Evolutionary conservation across 2,888 invertebrate species (phyloP).

Genomic region (Cephus spinipes): DNA sequence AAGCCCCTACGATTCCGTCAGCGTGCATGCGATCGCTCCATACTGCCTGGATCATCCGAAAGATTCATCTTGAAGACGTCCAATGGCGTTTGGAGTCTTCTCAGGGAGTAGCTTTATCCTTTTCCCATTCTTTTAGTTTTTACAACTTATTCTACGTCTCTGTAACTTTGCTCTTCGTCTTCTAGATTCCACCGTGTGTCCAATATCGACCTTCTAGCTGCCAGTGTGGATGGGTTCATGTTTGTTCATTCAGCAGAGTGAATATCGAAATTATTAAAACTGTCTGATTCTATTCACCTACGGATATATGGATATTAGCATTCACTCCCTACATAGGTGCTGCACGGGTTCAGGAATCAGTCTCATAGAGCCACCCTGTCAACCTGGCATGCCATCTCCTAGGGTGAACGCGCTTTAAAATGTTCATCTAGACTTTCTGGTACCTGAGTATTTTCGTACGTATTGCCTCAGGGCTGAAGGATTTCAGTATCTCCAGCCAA

Average conservation of each 20-base stretch:
- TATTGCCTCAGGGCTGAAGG: background rate
- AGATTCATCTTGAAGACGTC: conserved; percentile 8
- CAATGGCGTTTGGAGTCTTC: background rate
- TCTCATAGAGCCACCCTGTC: background rate
- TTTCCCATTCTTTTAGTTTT: background rate
- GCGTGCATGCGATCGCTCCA: conserved; percentile 44
- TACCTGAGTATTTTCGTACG: background rate
- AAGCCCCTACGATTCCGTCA: conserved; percentile 51
- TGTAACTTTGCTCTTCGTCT: background rate
- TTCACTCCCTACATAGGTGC: background rate
- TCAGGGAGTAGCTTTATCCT: background rate
- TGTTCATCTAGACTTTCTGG: background rate
- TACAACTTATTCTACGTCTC: background rate
- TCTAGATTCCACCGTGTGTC: background rate
- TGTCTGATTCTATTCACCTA: background rate
- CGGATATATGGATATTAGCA: background rate
- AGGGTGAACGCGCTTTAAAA: background rate
- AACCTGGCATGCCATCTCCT: background rate
- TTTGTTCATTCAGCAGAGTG: background rate
- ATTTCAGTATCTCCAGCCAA: background rate
- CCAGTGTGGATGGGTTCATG: background rate
- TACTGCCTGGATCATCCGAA: conserved; percentile 10
- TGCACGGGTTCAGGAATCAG: background rate
- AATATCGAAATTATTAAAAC: background rate
- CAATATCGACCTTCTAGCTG: background rate